These are phyloP conservation scores for Diplodus sargus DNA, from an alignment of 2,797 vertebrate species.

Conservation along the genomic window DNA sequence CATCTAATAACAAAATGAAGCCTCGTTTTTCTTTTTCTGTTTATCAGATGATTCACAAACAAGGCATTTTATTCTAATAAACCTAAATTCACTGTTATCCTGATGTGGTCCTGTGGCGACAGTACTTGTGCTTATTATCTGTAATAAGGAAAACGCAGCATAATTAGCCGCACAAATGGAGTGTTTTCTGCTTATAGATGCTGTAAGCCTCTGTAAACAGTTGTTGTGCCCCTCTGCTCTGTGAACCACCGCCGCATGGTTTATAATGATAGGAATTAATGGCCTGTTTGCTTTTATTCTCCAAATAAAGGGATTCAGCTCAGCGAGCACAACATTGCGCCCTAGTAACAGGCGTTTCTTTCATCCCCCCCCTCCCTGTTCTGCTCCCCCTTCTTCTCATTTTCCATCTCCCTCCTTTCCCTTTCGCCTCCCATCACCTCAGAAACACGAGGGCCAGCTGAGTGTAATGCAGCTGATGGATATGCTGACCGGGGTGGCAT, in stretches of 20 bases:
- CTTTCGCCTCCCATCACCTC: not conserved
- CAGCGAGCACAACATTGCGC: slow-evolving; percentile 39
- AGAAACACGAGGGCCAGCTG: slow-evolving; percentile 95
- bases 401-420: not conserved
- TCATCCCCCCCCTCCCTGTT: not conserved
- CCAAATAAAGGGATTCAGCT: slow-evolving; percentile 58
- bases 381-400: not conserved
- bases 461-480: slow-evolving; percentile 89
- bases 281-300: slow-evolving; percentile 70
- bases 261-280: slow-evolving; percentile 72
- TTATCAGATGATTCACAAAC: slow-evolving; percentile 21
- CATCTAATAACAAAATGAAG: slow-evolving; percentile 13
- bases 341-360: slow-evolving; percentile 18
- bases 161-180: slow-evolving; percentile 68
- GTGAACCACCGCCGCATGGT: slow-evolving; percentile 48
- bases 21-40: slow-evolving; percentile 16
- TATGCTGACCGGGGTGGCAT: slow-evolving; percentile 91
- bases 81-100: slow-evolving; percentile 23
- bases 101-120: slow-evolving; percentile 33
- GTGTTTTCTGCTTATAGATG: slow-evolving; percentile 58
- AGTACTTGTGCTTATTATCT: slow-evolving; percentile 29
- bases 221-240: slow-evolving; percentile 56
- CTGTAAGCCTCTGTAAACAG: slow-evolving; percentile 59
- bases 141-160: slow-evolving; percentile 45
- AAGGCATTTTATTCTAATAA: slow-evolving; percentile 28